Evolutionary conservation across 2,888 invertebrate species (phyloP).

Genomic region (Protodeltote pygarga): DNA sequence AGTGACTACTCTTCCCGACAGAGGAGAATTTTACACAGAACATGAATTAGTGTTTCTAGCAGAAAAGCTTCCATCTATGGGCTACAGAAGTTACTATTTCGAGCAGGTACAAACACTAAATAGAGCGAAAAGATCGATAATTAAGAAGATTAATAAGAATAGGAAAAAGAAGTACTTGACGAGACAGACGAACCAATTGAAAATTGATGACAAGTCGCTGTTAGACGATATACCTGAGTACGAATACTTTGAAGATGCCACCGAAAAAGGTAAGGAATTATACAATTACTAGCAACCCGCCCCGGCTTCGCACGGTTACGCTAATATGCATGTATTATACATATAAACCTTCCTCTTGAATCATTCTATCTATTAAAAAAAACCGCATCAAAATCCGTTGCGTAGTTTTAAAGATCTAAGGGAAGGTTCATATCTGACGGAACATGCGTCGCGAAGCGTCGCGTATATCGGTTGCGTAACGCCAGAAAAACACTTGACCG

Average conservation of each 20-base stretch:
- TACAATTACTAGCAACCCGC: too few relatives aligned
- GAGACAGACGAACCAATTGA: constrained; percentile 46
- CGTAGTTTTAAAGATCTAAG: too few relatives aligned
- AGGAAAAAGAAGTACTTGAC: constrained; percentile 59
- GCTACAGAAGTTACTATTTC: constrained; percentile 88
- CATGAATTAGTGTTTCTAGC: constrained; percentile 91
- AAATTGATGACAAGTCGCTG: constrained; percentile 44
- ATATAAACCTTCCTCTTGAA: too few relatives aligned
- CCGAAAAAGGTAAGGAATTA: neutral
- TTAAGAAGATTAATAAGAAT: constrained; percentile 57
- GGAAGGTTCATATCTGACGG: too few relatives aligned
- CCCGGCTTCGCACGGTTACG: too few relatives aligned
- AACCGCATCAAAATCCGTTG: too few relatives aligned
- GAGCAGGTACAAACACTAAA: constrained; percentile 13
- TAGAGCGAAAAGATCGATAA: constrained; percentile 45
- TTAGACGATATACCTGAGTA: constrained; percentile 39
- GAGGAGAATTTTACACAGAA: constrained; percentile 56
- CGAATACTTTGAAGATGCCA: constrained; percentile 47
- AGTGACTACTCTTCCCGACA: constrained; percentile 84
- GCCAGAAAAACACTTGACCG: too few relatives aligned
- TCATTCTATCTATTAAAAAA: too few relatives aligned
- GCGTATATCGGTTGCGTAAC: too few relatives aligned
- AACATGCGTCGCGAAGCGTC: too few relatives aligned
- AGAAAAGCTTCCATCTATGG: constrained; percentile 88
- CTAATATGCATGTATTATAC: too few relatives aligned